Evolutionary conservation across 2,113 vertebrate genomes (phyloP), one percentile per base, ranked within the genome.

Genomic region (Danio rerio): DNA sequence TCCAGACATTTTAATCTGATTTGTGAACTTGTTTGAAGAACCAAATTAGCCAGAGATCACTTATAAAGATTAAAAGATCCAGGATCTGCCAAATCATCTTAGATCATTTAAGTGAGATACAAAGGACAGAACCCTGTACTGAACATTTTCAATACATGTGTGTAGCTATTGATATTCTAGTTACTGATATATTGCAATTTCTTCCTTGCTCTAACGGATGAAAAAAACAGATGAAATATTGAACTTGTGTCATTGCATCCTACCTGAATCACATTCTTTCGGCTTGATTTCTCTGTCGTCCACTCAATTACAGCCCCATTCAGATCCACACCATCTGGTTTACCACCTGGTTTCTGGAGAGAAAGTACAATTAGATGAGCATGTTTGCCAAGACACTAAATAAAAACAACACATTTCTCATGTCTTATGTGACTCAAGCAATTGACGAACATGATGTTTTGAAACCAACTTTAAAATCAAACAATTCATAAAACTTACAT

Each of bases 221-320:
- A 59, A 66, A 65, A 7, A 45, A 18, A 69, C 40, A 12, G 18
- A 71, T 11, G 8, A 40, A 55, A 69, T 42, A 8, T 15, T 61
- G 9, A 74, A 58, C 15, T 58, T 75, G 21, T 42, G 5, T 43
- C 31, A 9, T 13, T 40, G 45, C 40, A 8, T 90, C 93, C 88
- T 93, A 97, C 95, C 94, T 97, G 95, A 89, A 96, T 90, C 61
- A 96, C 96, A 18, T 96, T 95, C 89, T 94, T 96, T 84, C 90
- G 94, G 90, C 95, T 97, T 70, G 95, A 97, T 90, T 96, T 97
- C 88, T 96, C 95, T 9, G 91, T 93, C 63, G 95, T 90, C 95
- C 96, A 97, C 58, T 94, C 95, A 66, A 96, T 94, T 5, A 87
- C 86, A 87, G 96, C 96, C 15, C 95, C 96, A 82, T 87, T 91